phyloP scores from a whole-genome alignment of 1,140 invertebrate species.

The Drosophila takahashii region DNA sequence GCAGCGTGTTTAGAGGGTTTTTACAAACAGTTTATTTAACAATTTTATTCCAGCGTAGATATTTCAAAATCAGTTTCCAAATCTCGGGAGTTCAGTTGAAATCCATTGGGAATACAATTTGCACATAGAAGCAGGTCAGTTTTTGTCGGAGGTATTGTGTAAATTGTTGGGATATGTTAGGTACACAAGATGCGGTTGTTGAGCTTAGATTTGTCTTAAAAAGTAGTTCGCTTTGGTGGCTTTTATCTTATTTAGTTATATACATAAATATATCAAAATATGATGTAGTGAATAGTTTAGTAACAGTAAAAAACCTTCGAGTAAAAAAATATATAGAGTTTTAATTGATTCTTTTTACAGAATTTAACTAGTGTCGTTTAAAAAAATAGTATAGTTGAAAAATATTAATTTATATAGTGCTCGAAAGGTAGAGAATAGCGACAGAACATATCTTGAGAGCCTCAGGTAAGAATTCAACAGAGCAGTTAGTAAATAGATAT shows the following conservation, averaged over 20 bases:
- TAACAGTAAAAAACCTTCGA: slow-evolving; percentile 53
- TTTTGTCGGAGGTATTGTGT: slow-evolving; percentile 64
- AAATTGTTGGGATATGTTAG: slow-evolving; percentile 60
- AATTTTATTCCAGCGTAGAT: slow-evolving; percentile 29
- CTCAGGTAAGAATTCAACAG: slow-evolving; percentile 7
- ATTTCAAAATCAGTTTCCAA: slow-evolving; percentile 12
- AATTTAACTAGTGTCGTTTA: slow-evolving; percentile 51
- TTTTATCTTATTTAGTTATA: slow-evolving; percentile 49
- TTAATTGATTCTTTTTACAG: slow-evolving; percentile 47
- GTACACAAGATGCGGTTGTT: slow-evolving; percentile 25
- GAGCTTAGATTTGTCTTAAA: slow-evolving; percentile 28
- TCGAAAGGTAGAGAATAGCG: neutral
- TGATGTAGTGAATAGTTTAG: slow-evolving; percentile 33
- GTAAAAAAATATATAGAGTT: slow-evolving; percentile 67
- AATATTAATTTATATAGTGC: slow-evolving; percentile 7
- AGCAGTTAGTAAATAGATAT: slow-evolving; percentile 6
- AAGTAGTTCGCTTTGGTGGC: slow-evolving; percentile 36
- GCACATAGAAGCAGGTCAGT: slow-evolving; percentile 32
- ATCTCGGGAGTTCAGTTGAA: slow-evolving; percentile 28
- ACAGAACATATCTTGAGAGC: slow-evolving; percentile 7
- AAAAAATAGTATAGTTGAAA: slow-evolving; percentile 20
- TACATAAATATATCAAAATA: slow-evolving; percentile 51
- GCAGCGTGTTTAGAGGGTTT: slow-evolving; percentile 13
- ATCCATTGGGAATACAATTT: slow-evolving; percentile 22
- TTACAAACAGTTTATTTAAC: slow-evolving; percentile 12